Percentiles rank a stretch among this genome's conserved stretches.
These are phyloP conservation scores for Leucoraja erinaceus DNA, from an alignment of 2,113 vertebrate species.

Conservation along the genomic window DNA sequence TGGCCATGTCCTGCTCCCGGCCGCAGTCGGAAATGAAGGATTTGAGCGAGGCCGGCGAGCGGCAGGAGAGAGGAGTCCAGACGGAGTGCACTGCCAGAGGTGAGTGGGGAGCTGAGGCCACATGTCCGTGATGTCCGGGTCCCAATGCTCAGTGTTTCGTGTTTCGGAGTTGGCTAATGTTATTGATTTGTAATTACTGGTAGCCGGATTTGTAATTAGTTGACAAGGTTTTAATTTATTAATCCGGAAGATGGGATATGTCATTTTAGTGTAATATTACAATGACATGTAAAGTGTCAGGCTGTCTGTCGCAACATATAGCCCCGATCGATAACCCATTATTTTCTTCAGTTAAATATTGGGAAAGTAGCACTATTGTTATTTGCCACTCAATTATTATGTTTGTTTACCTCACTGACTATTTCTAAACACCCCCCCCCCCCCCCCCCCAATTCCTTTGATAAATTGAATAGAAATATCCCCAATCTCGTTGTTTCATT, in stretches of 20 bases:
- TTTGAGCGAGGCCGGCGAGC: not conserved
- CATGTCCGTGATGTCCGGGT: not conserved
- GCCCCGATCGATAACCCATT: too few relatives aligned
- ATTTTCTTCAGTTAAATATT: not conserved
- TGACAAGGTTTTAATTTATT: not conserved
- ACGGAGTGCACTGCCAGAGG: constrained; percentile 10
- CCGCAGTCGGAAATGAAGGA: not conserved
- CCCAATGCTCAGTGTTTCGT: not conserved
- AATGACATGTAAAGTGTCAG: not conserved
- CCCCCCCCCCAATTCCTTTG: too few relatives aligned
- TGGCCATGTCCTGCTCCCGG: not conserved
- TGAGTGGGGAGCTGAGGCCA: not conserved
- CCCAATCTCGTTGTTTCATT: not conserved
- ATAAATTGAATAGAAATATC: not conserved
- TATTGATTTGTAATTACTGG: not conserved
- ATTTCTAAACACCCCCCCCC: not conserved
- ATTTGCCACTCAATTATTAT: not conserved
- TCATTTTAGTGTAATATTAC: not conserved
- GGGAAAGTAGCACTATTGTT: not conserved
- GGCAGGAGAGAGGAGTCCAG: not conserved
- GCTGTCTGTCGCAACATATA: too few relatives aligned
- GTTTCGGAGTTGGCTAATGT: not conserved
- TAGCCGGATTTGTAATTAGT: not conserved
- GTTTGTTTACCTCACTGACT: not conserved
- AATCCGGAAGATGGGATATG: not conserved